Evolutionary conservation across 2,113 vertebrate species (phyloP), one percentile per base, ranked within the genome.

Genomic region (Mohoua ochrocephala): DNA sequence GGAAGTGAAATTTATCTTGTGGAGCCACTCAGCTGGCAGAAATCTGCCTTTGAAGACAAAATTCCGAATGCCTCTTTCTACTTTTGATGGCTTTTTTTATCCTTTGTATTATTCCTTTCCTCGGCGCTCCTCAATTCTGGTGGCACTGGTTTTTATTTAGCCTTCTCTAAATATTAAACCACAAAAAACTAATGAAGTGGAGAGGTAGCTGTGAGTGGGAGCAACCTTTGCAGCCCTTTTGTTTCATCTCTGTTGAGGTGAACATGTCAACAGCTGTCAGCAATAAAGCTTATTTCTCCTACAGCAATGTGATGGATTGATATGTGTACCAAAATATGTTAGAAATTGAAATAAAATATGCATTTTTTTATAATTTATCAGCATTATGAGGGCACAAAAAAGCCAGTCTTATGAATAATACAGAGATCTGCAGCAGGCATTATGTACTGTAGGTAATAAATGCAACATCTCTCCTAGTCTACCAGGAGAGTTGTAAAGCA

Each of bases 341-440:
- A 97, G 98, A 98, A 98, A 99, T 99, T 98, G 98, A 98, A 98
- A 97, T 98, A 97, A 98, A 98, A 98, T 98, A 98, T 98, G 98
- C 98, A 98, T 98, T 99, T 98, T 98, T 98, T 97, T 98, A 98
- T 99, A 98, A 98, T 98, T 98, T 98, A 98, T 98, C 97, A 97
- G 96, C 91, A 91, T 97, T 97, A 97, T 82, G 95, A 91, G 97
- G 96, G 97, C 97, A 98, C 98, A 98, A 98, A 98, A 98, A 98
- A 98, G 97, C 97, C 98, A 97, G 98, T 97, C 98, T 98, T 98
- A 99, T 99, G 98, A 99, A 99, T 99, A 99, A 99, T 99, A 98
- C 98, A 99, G 97, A 98, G 91, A 96, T 97, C 97, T 97, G 97
- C 97, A 98, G 95, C 24, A 7, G 97, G 97, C 98, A 98, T 98